Conservation (phyloP, 2,113 vertebrate species). For the Saimiri boliviensis region DNA sequence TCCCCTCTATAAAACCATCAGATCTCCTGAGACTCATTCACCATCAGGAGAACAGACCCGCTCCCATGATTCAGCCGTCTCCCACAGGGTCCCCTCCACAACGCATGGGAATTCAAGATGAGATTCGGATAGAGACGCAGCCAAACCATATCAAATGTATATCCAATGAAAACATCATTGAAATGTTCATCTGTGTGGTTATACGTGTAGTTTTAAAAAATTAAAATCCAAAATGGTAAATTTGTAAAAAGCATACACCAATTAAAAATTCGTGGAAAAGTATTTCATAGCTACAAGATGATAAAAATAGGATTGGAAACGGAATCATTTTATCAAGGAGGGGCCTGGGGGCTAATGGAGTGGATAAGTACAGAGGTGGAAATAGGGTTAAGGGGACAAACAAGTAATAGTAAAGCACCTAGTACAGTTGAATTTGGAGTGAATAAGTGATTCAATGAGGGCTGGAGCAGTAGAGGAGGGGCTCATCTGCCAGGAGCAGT, state of each 20-base stretch:
- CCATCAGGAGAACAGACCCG: too few relatives aligned
- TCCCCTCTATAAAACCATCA: too few relatives aligned
- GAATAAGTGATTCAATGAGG: background rate
- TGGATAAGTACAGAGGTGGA: background rate
- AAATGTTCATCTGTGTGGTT: background rate
- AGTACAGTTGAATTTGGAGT: background rate
- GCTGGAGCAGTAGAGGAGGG: background rate
- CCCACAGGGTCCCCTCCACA: too few relatives aligned
- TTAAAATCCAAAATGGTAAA: background rate
- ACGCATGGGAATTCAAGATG: too few relatives aligned
- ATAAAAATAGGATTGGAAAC: background rate
- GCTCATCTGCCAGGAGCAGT: rapidly evolving
- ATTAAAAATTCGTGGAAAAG: background rate
- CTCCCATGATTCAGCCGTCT: too few relatives aligned
- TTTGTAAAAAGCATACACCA: background rate
- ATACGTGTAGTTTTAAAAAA: background rate
- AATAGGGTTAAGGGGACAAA: background rate
- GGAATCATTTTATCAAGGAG: background rate
- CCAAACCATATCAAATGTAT: too few relatives aligned
- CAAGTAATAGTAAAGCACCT: background rate
- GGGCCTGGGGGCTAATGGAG: background rate
- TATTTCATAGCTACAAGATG: background rate
- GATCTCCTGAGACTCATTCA: too few relatives aligned
- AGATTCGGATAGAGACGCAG: too few relatives aligned
- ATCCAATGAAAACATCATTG: background rate